Evolutionary conservation across 92 coral and sea anemone genomes (phyloP).

Genomic region (Isaurus tuberculatus): DNA sequence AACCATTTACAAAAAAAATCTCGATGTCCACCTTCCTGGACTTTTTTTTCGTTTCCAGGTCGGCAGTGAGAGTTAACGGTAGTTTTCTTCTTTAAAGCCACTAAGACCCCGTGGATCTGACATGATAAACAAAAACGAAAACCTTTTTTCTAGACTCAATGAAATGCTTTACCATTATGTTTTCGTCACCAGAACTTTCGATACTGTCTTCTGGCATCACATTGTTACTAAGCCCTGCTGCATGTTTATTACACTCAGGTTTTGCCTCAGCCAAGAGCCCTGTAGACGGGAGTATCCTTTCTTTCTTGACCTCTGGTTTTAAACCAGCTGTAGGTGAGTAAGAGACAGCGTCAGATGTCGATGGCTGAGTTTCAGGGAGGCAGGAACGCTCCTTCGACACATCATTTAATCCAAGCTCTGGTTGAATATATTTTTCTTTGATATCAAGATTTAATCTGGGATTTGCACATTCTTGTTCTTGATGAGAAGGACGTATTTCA

Average conservation of each 20-base stretch:
- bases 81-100: no score
- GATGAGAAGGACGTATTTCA: conserved; percentile 27
- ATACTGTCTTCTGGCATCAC: conserved; percentile 27
- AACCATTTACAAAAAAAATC: no score
- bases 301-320: neutral
- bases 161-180: conserved; percentile 31
- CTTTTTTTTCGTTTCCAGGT: no score
- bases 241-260: neutral
- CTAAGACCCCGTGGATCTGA: no score
- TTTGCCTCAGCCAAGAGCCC: neutral
- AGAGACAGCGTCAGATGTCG: neutral
- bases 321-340: neutral
- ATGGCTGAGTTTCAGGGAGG: neutral
- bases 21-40: no score
- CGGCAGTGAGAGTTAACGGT: no score
- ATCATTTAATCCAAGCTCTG: neutral
- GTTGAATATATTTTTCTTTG: neutral
- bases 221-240: conserved; percentile 33
- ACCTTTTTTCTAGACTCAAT: neutral
- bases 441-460: neutral
- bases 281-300: neutral
- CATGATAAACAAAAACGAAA: no score
- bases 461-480: conserved; percentile 34
- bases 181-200: conserved; percentile 39
- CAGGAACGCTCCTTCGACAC: neutral